Evolutionary conservation across 2,113 vertebrate genomes (phyloP).

Genomic region (Callocephalon fimbriatum): DNA sequence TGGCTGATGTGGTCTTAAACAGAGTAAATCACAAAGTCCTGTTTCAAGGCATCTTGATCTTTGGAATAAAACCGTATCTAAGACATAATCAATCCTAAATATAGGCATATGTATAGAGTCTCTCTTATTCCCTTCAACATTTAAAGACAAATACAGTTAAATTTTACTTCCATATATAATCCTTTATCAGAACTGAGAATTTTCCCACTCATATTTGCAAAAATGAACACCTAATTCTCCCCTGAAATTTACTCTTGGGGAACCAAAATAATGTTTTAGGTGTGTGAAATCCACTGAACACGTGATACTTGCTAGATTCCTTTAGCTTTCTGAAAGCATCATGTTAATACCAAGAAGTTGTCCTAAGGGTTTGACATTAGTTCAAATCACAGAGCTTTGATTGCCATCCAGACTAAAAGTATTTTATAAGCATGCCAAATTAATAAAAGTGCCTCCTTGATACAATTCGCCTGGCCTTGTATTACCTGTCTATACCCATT

Average conservation of each 20-base stretch:
- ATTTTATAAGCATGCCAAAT: constrained; percentile 41
- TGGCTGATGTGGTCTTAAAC: background rate
- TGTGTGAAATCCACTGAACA: background rate
- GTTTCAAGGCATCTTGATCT: background rate
- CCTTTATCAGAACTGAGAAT: background rate
- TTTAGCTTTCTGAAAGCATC: constrained; percentile 19
- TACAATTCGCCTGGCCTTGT: constrained; percentile 36
- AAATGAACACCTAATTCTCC: background rate
- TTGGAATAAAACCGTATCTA: background rate
- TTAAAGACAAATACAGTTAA: background rate
- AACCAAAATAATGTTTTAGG: background rate
- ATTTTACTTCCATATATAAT: background rate
- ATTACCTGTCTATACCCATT: constrained; percentile 38
- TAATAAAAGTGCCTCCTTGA: constrained; percentile 56
- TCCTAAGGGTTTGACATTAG: constrained; percentile 61
- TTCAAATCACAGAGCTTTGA: constrained; percentile 61
- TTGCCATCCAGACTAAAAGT: constrained; percentile 39
- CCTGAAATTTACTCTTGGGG: background rate
- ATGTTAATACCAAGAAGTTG: background rate
- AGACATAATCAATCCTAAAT: background rate
- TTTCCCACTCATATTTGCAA: background rate
- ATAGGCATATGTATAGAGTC: background rate
- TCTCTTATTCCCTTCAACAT: background rate
- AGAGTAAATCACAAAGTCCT: background rate
- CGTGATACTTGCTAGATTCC: background rate